phyloP scores from a whole-genome alignment of 64 coral and sea anemone genomes.

The Astreopora myriophthalma region DNA sequence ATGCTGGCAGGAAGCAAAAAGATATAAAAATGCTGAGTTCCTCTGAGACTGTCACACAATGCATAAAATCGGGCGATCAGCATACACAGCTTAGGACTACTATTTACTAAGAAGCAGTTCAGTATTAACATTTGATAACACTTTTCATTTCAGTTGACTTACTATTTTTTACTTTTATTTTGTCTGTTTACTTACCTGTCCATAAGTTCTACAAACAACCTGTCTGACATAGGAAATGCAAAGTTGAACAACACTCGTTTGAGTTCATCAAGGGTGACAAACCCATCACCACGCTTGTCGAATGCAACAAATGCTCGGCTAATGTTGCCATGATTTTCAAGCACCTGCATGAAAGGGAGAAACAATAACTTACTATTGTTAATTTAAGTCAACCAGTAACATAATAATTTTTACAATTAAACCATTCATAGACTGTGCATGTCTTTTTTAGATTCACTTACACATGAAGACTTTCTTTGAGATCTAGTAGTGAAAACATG shows the following conservation, averaged over 20 bases:
- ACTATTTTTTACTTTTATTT: background rate
- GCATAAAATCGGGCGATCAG: too few species aligned
- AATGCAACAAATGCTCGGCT: constrained; percentile 86
- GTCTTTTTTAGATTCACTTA: too few species aligned
- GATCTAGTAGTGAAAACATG: too few species aligned
- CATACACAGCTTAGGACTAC: too few species aligned
- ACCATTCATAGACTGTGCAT: too few species aligned
- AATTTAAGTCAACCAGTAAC: background rate
- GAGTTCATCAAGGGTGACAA: constrained; percentile 84
- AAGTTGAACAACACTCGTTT: constrained; percentile 88
- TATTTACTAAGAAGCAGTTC: too few species aligned
- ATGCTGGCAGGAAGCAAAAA: too few species aligned
- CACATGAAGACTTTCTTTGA: too few species aligned
- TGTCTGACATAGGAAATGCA: constrained; percentile 88
- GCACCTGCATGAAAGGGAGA: constrained; percentile 55
- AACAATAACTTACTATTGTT: background rate
- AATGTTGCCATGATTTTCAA: constrained; percentile 88
- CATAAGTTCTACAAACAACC: constrained; percentile 83
- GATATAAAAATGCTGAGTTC: too few species aligned
- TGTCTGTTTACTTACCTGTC: constrained; percentile 59
- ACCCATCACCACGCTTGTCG: constrained; percentile 79
- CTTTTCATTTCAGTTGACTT: background rate
- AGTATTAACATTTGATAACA: background rate
- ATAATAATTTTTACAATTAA: background rate
- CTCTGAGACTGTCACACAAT: too few species aligned